phyloP scores from a whole-genome alignment of 1,140 invertebrate genomes.

The Eupristina koningsbergeri region DNA sequence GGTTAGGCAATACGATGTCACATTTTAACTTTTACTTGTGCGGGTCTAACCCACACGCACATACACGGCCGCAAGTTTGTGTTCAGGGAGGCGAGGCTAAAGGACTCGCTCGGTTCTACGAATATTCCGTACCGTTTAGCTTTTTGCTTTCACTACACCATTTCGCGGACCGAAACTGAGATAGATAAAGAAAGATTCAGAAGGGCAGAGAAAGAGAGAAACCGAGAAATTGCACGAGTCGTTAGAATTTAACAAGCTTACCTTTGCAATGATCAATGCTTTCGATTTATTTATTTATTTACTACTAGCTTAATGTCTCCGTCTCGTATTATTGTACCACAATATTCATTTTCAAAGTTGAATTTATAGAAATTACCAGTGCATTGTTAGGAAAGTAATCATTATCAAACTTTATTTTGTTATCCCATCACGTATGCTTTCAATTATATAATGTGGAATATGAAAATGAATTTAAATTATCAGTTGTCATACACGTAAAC shows the following conservation, averaged over 20 bases:
- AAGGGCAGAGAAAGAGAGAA: constrained; percentile 1
- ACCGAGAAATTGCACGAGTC: constrained; percentile 5
- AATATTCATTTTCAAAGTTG: constrained; percentile 10
- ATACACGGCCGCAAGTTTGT: neutral
- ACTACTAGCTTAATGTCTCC: constrained; percentile 8
- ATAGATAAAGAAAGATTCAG: neutral
- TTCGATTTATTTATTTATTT: constrained; percentile 46
- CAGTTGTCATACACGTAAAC: too few relatives aligned
- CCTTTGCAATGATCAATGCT: constrained; percentile 30
- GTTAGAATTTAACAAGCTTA: constrained; percentile 50
- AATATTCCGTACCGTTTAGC: constrained; percentile 32
- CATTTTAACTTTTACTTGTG: neutral
- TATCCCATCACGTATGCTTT: neutral
- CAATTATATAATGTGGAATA: neutral
- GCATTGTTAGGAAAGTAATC: neutral
- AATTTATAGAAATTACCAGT: constrained; percentile 24
- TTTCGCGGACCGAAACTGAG: constrained; percentile 15
- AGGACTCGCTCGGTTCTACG: constrained; percentile 26
- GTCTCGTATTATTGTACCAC: neutral
- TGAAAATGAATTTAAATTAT: too few relatives aligned
- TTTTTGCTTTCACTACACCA: constrained; percentile 46
- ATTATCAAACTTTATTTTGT: neutral
- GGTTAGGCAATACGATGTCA: constrained; percentile 7
- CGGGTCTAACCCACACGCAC: neutral
- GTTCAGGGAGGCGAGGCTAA: neutral